Evolutionary conservation across 1,140 invertebrate genomes (phyloP), one percentile per base, ranked within the genome.

Genomic region (Ladona fulva): DNA sequence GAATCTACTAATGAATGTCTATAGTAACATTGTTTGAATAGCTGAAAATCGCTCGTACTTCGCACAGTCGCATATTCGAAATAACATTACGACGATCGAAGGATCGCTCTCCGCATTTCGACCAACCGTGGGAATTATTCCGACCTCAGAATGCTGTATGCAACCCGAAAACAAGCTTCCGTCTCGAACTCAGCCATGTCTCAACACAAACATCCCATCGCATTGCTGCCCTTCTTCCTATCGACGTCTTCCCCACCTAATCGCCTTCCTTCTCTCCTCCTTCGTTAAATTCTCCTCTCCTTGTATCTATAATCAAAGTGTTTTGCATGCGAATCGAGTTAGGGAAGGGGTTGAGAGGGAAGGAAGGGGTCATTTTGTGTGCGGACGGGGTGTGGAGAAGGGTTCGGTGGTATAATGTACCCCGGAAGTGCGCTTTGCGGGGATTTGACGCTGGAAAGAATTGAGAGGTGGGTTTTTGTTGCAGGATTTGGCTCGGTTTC

Each of bases 241-340:
- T 22, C 52, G 52, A 16, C 52, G n/a, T 66, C 52, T 66, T 66
- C 52, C 52, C 52, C 52, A 3, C 52, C 1, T 22, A 19, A 16
- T 66, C 52, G 52, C 52, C 16, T 22, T 16, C 52, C 52, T 66
- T 19, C 44, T 19, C 44, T 11, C 10, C 52, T 66, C 52, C 52
- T 66, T 66, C n/a, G 52, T 66, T 66, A 66, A 22, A 16, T 3
- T 22, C 52, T 66, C 52, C 52, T 19, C 10, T 52, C 44, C 44
- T 52, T 12, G 52, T 66, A 66, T 66, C 52, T 66, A 66, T 66
- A 66, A 66, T 66, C 52, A 66, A 66, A 66, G 52, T 22, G n/a
- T 66, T 66, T 66, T 66, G 52, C 52, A 66, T 66, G n/a, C 14
- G 52, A 66, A 66, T 66, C 52, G 12, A 66, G 52, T 66, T 66